These are phyloP conservation scores for Archocentrus centrarchus DNA, from an alignment of 2,113 vertebrate genomes.

Conservation along the genomic window DNA sequence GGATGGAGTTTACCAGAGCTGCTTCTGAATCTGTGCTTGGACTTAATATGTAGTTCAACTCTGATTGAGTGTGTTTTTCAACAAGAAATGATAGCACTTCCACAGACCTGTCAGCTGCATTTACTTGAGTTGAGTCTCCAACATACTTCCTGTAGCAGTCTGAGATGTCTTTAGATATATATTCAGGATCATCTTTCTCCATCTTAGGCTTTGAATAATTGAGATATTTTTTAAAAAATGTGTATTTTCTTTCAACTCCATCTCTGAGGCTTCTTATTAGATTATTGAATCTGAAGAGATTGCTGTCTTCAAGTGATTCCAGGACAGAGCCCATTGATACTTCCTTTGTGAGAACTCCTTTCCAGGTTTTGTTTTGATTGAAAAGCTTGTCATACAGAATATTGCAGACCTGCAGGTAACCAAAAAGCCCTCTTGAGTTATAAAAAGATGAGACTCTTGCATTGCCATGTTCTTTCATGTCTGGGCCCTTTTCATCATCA, in stretches of 20 bases:
- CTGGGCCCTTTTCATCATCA: neutral
- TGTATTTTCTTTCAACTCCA: conserved; percentile 2
- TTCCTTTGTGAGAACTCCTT: neutral
- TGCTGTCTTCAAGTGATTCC: neutral
- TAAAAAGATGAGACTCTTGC: neutral
- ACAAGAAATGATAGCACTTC: neutral
- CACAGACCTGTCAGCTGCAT: neutral
- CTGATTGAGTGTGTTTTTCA: neutral
- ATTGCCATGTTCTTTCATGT: neutral
- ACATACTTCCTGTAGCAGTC: neutral
- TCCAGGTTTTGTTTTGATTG: neutral
- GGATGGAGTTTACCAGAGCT: neutral
- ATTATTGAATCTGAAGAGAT: neutral
- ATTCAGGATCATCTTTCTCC: neutral
- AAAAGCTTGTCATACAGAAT: neutral
- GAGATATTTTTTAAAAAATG: neutral
- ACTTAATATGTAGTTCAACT: neutral
- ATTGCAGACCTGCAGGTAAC: conserved; percentile 36
- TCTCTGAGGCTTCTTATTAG: neutral
- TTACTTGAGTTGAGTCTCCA: neutral
- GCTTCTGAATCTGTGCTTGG: neutral
- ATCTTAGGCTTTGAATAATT: conserved; percentile 22
- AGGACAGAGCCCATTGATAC: neutral
- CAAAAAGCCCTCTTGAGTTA: conserved; percentile 27
- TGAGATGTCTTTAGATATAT: fast-evolving